Percentiles rank a stretch among this genome's conserved stretches.
These are phyloP conservation scores for Bos javanicus DNA, from an alignment of 2,113 vertebrate genomes.

Conservation along the genomic window DNA sequence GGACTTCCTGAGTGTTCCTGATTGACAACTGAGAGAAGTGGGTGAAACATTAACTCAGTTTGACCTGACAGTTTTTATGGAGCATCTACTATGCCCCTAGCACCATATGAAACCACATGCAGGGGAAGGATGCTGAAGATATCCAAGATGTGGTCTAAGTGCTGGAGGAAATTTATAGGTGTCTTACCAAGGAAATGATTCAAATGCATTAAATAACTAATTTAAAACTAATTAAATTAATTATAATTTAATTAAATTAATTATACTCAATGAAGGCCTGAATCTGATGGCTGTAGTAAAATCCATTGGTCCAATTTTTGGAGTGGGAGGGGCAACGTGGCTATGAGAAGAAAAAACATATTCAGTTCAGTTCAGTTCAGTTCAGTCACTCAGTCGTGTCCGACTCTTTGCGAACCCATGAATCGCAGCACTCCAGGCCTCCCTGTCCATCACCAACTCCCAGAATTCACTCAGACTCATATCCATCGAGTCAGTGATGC, in stretches of 20 bases:
- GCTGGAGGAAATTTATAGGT: background rate
- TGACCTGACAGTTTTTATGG: background rate
- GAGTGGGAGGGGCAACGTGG: background rate
- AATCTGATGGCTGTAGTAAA: background rate
- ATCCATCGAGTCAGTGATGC: no score
- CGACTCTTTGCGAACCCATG: no score
- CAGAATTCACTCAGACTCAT: no score
- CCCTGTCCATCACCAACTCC: no score
- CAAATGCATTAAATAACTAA: background rate
- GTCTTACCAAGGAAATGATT: background rate
- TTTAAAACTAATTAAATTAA: background rate
- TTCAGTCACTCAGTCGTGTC: no score
- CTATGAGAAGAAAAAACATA: background rate
- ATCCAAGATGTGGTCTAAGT: background rate
- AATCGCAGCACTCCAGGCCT: no score
- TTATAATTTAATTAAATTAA: background rate
- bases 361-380: background rate
- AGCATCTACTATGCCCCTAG: background rate
- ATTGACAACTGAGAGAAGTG: background rate
- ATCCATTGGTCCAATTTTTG: background rate
- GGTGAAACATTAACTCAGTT: background rate
- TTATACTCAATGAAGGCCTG: background rate
- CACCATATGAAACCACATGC: background rate
- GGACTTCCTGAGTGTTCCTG: background rate
- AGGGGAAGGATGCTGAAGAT: background rate